Base-by-base conservation (phyloP, 2,113 vertebrate genomes). In the Loxodonta africana region DNA sequence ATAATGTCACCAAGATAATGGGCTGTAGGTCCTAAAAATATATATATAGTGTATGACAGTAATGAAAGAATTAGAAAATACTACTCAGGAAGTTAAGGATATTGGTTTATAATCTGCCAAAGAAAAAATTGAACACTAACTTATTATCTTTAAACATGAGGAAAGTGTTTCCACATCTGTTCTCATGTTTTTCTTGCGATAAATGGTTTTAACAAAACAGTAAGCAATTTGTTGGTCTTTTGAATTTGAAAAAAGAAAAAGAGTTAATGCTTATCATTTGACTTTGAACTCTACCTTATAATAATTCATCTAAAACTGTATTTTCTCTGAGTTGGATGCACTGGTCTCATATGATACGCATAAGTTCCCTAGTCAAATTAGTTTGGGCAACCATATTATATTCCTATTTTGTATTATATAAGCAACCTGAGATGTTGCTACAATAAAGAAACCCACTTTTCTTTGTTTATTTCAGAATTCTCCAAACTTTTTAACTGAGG, bases 401-500 rank as follows among this genome's bases (percentile, higher is more conserved):
- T 60, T 2, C 8, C 26, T 85, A 11, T 81, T 80, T 88, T 73
- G 30, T 37, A 62, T 88, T 88, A 48, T 95, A 53, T 94, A 83
- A 94, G 46, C 25, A 74, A 15, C 53, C 20, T 67, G 46, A 74
- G n/a, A 2, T 88, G 5, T n/a, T 95, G n/a, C 26, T 41, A n/a
- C 4, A 65, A 3, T 74, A 74, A 84, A 88, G 46, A 88, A 92
- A 81, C 28, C 41, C 12, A 91, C 7, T 81, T 91, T 17, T n/a
- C 28, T 85, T 6, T 65, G 25, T 69, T 69, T 41, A 8, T 83
- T 92, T 95, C n/a, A 92, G 25, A 25, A 91, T 94, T 97, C 37
- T 84, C 25, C 46, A 67, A 28, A 60, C 53, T 84, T 91, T 65
- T 87, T 37, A 88, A 86, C 53, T 83, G 57, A 73, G 53, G 17